Conservation (phyloP, 2,113 vertebrate genomes). For the Neoarius graeffei region DNA sequence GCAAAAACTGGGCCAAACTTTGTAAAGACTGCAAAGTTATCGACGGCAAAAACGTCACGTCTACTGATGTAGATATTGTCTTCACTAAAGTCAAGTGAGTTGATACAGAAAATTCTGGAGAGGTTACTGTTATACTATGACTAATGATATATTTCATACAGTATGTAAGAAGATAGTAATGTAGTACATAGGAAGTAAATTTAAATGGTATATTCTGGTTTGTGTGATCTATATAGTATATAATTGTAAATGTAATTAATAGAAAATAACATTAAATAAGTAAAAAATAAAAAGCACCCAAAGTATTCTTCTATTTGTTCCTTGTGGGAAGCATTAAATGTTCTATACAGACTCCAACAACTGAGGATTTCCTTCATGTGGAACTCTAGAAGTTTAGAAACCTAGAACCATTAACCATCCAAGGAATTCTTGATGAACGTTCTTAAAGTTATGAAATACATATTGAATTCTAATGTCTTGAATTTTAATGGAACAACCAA, state of each 20-base stretch:
- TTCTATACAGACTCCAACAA: not conserved
- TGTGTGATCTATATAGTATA: not conserved
- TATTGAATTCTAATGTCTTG: not conserved
- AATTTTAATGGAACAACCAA: not conserved
- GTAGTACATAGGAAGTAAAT: not conserved
- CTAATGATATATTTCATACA: not conserved
- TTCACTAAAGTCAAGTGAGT: constrained; percentile 98
- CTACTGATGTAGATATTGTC: constrained; percentile 92
- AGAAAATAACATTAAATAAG: not conserved
- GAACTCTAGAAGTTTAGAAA: not conserved
- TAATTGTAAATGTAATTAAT: not conserved
- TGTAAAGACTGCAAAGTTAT: constrained; percentile 95
- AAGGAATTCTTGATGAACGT: not conserved
- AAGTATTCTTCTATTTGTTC: not conserved
- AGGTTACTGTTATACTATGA: not conserved
- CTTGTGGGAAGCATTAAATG: not conserved
- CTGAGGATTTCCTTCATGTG: not conserved
- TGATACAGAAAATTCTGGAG: not conserved
- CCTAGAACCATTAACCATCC: not conserved
- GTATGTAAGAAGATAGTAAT: not conserved
- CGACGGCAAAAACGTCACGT: constrained; percentile 82
- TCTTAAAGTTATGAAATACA: not conserved
- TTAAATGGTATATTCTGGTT: not conserved
- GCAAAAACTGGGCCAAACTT: constrained; percentile 97
- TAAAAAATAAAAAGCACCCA: not conserved